phyloP scores from a whole-genome alignment of 2,888 invertebrate species.

The Platerodrilus igneus region DNA sequence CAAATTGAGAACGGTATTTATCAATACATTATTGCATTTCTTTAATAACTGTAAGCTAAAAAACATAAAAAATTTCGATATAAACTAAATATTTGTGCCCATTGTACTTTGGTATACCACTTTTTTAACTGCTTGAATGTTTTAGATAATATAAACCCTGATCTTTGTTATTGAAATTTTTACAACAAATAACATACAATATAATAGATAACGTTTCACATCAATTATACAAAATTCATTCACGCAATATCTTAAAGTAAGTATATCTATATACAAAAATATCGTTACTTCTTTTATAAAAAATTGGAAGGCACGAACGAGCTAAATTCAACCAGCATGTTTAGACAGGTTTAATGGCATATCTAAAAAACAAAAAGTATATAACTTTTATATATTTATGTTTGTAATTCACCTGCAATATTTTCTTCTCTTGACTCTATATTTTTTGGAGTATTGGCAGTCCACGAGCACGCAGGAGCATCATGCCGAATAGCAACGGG shows the following conservation, averaged over 20 bases:
- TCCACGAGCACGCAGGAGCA: slow-evolving; percentile 54
- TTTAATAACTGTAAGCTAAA: no score
- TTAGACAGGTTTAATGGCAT: slow-evolving; percentile 86
- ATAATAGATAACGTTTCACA: not conserved
- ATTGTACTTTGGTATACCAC: no score
- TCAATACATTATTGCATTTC: no score
- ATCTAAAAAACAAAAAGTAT: slow-evolving; percentile 54
- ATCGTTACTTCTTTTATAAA: slow-evolving; percentile 29
- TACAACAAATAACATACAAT: not conserved
- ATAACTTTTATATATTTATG: not conserved
- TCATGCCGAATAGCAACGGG: slow-evolving; percentile 48
- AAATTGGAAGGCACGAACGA: slow-evolving; percentile 38
- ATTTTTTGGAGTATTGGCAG: slow-evolving; percentile 50
- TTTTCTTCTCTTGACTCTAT: slow-evolving; percentile 57
- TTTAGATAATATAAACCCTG: not conserved
- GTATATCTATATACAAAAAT: slow-evolving; percentile 27
- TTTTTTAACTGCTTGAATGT: no score
- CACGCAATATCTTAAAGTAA: slow-evolving; percentile 18
- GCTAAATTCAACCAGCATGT: slow-evolving; percentile 59
- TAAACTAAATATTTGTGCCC: no score
- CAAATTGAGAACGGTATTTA: no score
- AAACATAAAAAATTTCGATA: no score
- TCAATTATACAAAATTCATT: slow-evolving; percentile 6
- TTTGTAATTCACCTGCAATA: slow-evolving; percentile 50
- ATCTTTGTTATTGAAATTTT: not conserved